These are phyloP conservation scores for Holothuria glaberrima DNA, from an alignment of 35 echinoderm and acorn worm genomes.

Conservation along the genomic window DNA sequence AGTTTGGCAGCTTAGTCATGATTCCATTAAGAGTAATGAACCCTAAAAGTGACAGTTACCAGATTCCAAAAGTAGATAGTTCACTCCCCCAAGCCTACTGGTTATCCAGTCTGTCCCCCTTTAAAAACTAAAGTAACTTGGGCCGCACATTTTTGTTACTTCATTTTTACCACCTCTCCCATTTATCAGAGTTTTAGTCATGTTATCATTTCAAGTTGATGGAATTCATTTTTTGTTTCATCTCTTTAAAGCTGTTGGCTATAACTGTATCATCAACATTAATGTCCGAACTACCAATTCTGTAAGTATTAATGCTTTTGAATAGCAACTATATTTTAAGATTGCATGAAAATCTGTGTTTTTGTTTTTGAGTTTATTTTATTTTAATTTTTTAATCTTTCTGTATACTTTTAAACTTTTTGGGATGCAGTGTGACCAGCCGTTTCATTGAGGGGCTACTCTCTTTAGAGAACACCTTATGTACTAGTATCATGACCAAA, in stretches of 20 bases:
- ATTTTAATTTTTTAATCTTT: neutral
- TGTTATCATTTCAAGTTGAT: neutral
- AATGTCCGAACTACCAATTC: constrained; percentile 78
- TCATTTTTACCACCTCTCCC: neutral
- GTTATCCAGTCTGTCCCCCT: neutral
- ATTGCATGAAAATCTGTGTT: neutral
- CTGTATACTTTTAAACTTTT: neutral
- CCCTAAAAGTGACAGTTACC: no score
- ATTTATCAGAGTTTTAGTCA: neutral
- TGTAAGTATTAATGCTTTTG: constrained; percentile 53
- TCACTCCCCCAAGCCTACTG: no score
- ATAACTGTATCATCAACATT: constrained; percentile 88
- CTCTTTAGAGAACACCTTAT: no score
- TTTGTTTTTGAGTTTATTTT: no score
- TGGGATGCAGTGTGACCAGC: neutral
- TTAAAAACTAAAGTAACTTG: neutral
- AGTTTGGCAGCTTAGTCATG: no score
- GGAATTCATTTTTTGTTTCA: no score
- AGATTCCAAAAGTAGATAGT: no score
- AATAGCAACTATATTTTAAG: neutral
- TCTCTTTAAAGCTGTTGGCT: constrained; percentile 80
- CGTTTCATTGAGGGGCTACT: neutral
- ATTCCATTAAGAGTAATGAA: no score
- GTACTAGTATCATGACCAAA: no score
- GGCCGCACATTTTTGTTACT: neutral